Evolutionary conservation across 92 coral and sea anemone genomes (phyloP).

Genomic region (Meandrina meandrites): DNA sequence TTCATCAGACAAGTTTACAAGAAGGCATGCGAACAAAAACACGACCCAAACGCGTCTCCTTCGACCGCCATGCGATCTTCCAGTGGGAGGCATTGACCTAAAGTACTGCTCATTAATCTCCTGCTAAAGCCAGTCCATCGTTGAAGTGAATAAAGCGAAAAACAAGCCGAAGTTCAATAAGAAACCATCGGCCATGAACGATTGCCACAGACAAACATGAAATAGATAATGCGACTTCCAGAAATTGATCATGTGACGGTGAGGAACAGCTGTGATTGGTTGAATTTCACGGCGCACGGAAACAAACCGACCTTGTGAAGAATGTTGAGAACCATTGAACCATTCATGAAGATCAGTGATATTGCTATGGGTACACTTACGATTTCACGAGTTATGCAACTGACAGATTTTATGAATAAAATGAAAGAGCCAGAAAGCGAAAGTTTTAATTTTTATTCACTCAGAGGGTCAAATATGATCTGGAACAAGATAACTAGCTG

Average conservation of each 20-base stretch:
- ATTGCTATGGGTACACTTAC: background rate
- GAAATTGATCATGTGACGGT: slow-evolving; percentile 35
- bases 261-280: slow-evolving; percentile 18
- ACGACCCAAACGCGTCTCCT: slow-evolving; percentile 26
- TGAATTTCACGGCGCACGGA: slow-evolving; percentile 37
- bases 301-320: slow-evolving; percentile 38
- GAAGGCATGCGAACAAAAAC: slow-evolving; percentile 48
- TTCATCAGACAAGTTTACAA: slow-evolving; percentile 58
- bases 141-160: background rate
- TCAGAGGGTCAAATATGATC: background rate
- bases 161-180: background rate
- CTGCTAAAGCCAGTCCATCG: slow-evolving; percentile 45
- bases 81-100: slow-evolving; percentile 39
- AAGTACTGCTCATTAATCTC: slow-evolving; percentile 1
- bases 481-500: background rate
- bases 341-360: background rate
- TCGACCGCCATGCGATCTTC: slow-evolving; percentile 29
- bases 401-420: background rate
- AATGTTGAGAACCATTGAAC: background rate
- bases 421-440: background rate
- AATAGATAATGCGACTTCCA: slow-evolving; percentile 5
- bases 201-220: background rate
- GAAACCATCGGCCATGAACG: background rate
- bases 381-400: background rate
- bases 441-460: background rate